These are phyloP conservation scores for Hydrophis major DNA, from an alignment of 2,797 vertebrate species.

Conservation along the genomic window DNA sequence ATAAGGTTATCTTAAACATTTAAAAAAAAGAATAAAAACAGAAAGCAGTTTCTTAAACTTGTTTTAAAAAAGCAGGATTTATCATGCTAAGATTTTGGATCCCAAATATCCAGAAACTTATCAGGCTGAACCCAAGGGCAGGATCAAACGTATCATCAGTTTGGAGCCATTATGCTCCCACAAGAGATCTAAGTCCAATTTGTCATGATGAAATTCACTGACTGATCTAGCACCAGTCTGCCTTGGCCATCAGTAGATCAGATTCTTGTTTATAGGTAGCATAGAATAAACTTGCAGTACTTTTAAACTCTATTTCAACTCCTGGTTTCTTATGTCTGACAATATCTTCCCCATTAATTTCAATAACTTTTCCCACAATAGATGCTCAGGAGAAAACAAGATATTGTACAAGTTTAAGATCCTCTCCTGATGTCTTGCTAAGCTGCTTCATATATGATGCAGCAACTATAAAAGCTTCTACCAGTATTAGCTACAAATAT, in stretches of 20 bases:
- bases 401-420: background rate
- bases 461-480: background rate
- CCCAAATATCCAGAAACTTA: background rate
- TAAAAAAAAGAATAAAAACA: background rate
- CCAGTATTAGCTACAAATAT: background rate
- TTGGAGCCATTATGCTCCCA: background rate
- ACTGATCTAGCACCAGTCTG: background rate
- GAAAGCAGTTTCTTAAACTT: background rate
- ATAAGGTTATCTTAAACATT: background rate
- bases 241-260: background rate
- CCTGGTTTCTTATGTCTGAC: background rate
- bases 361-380: background rate
- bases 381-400: background rate
- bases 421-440: background rate
- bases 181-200: background rate
- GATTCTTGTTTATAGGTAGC: background rate
- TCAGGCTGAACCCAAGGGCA: background rate
- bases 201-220: background rate
- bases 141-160: background rate
- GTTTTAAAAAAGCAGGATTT: background rate
- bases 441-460: too few species aligned
- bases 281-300: background rate
- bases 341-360: background rate
- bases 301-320: background rate
- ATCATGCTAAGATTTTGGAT: background rate